Evolutionary conservation across 2,888 invertebrate genomes (phyloP).

Genomic region (Pseudanteris insignis): DNA sequence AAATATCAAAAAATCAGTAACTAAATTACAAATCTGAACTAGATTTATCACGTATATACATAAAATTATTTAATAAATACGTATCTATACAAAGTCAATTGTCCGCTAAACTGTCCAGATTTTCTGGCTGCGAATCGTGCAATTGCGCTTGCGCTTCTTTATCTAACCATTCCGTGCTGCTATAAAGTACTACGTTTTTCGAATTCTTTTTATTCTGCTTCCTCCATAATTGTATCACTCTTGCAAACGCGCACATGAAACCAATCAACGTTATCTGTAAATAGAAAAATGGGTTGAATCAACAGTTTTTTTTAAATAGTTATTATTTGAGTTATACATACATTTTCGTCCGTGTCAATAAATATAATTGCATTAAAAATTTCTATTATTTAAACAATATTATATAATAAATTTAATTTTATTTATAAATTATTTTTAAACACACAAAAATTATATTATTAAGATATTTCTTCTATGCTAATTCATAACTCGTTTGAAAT

Average conservation of each 20-base stretch:
- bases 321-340: too few relatives aligned
- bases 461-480: neutral
- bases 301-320: neutral
- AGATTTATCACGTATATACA: neutral
- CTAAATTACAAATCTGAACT: neutral
- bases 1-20: neutral
- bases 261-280: slow-evolving; percentile 82
- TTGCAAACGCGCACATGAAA: slow-evolving; percentile 88
- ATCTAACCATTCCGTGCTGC: slow-evolving; percentile 57
- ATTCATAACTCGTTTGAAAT: too few relatives aligned
- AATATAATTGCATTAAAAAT: too few relatives aligned
- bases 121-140: slow-evolving; percentile 47
- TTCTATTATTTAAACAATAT: too few relatives aligned
- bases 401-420: neutral
- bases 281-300: neutral
- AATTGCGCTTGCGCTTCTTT: slow-evolving; percentile 56
- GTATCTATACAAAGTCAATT: slow-evolving; percentile 8
- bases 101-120: slow-evolving; percentile 25
- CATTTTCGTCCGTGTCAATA: too few relatives aligned
- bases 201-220: slow-evolving; percentile 76
- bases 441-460: neutral
- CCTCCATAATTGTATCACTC: slow-evolving; percentile 81
- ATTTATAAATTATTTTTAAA: neutral
- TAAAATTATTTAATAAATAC: neutral
- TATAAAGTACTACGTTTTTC: slow-evolving; percentile 72